phyloP scores from a whole-genome alignment of 2,888 invertebrate genomes.

The Lochmaea capreae region DNA sequence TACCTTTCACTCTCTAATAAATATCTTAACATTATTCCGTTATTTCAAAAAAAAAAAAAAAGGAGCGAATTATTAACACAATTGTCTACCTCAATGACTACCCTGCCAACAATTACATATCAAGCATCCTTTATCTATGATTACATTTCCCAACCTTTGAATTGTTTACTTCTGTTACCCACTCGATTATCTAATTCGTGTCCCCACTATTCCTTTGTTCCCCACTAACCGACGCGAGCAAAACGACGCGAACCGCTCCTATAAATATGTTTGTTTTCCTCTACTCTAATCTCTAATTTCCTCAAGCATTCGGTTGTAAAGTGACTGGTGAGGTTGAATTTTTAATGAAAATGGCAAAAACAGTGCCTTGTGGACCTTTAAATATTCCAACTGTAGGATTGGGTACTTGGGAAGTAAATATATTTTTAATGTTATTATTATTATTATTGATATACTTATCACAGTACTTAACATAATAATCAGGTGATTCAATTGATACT shows the following conservation, averaged over 20 bases:
- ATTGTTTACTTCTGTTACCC: too few species aligned
- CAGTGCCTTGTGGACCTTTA: constrained; percentile 64
- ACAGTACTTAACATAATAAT: not conserved
- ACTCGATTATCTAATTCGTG: not conserved
- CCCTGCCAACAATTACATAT: too few species aligned
- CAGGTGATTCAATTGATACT: constrained; percentile 22
- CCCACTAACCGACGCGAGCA: not conserved
- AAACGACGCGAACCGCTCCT: not conserved
- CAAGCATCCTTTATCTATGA: too few species aligned
- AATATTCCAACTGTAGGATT: constrained; percentile 49
- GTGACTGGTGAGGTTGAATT: not conserved
- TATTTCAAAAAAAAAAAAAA: too few species aligned
- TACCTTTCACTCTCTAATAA: too few species aligned
- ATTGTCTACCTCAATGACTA: too few species aligned
- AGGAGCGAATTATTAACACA: too few species aligned
- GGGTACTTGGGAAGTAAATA: constrained; percentile 51
- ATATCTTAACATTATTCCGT: too few species aligned
- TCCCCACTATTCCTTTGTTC: not conserved
- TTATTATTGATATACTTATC: not conserved
- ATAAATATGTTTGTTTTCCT: not conserved
- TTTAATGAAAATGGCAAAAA: not conserved
- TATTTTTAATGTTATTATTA: not conserved
- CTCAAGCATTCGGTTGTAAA: not conserved
- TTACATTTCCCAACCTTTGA: too few species aligned
- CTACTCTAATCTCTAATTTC: not conserved